Percentiles rank a stretch among this genome's conserved stretches.
Conservation (phyloP, 2,888 invertebrate species). For the Unio delphinus region DNA sequence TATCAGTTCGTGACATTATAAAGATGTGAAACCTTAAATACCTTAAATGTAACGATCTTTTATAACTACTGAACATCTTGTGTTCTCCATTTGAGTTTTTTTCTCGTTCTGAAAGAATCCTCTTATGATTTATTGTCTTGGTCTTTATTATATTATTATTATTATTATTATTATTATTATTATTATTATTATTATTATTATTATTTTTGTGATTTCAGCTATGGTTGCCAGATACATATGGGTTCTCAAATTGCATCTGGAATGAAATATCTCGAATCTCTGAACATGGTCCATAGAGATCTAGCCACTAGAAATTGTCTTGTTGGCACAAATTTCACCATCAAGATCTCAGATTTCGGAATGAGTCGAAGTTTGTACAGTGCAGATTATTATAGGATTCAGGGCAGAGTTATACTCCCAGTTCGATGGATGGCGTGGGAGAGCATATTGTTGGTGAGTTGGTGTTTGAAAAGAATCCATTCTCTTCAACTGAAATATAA, state of each 20-base stretch:
- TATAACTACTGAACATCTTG: no score
- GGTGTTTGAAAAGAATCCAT: not conserved
- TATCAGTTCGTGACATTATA: no score
- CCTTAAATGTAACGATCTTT: no score
- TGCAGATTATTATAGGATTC: conserved; percentile 87
- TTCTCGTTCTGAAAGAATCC: not conserved
- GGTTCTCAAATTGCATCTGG: conserved; percentile 90
- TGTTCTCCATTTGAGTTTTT: not conserved
- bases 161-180: not conserved
- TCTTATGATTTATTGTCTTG: not conserved
- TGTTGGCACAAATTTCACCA: conserved; percentile 84
- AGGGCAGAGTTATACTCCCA: conserved; percentile 85
- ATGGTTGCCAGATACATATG: conserved; percentile 86
- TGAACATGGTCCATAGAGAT: conserved; percentile 92
- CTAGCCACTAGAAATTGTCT: conserved; percentile 90
- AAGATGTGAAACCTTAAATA: no score
- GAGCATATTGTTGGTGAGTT: conserved; percentile 77
- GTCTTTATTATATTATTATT: not conserved
- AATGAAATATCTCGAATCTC: conserved; percentile 89
- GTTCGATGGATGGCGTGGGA: conserved; percentile 94
- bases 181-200: not conserved
- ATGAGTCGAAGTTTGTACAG: conserved; percentile 70
- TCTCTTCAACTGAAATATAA: not conserved
- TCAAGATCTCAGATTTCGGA: conserved; percentile 72
- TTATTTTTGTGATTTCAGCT: conserved; percentile 76